These are phyloP conservation scores for Mylabris phalerata DNA, from an alignment of 1,140 invertebrate genomes.

Conservation along the genomic window DNA sequence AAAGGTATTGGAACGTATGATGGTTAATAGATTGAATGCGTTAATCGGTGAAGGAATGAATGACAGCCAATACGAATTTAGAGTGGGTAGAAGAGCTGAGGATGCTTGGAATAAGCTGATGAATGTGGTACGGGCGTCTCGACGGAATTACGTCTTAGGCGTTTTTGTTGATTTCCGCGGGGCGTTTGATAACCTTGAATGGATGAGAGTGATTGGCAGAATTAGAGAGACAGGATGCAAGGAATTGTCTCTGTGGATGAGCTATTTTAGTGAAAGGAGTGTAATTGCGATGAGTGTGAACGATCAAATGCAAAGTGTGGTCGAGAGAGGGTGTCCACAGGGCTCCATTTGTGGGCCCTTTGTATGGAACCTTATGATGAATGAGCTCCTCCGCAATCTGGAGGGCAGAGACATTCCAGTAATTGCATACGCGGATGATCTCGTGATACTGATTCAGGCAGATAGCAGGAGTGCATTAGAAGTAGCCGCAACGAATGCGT, in stretches of 20 bases:
- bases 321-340: constrained; percentile 21
- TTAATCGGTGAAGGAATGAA: not conserved
- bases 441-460: not conserved
- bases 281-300: not conserved
- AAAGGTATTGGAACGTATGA: constrained; percentile 32
- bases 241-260: not conserved
- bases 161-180: constrained; percentile 44
- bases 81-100: constrained; percentile 31
- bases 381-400: not conserved
- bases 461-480: constrained; percentile 24
- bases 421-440: constrained; percentile 2
- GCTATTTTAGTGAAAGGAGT: constrained; percentile 1
- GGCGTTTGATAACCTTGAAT: constrained; percentile 42
- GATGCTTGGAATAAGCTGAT: constrained; percentile 26
- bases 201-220: constrained; percentile 34
- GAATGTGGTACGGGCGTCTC: not conserved
- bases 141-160: constrained; percentile 31
- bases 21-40: constrained; percentile 15
- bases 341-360: constrained; percentile 25
- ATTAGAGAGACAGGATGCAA: not conserved
- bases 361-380: constrained; percentile 20
- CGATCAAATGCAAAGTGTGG: no score
- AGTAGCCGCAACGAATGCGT: not conserved
- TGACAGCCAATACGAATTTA: constrained; percentile 29
- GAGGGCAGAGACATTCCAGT: not conserved